A percentile compares a stretch with the other conserved stretches of the same genome.
phyloP scores from a whole-genome alignment of 2,797 vertebrate species.

The Siniperca obscura region DNA sequence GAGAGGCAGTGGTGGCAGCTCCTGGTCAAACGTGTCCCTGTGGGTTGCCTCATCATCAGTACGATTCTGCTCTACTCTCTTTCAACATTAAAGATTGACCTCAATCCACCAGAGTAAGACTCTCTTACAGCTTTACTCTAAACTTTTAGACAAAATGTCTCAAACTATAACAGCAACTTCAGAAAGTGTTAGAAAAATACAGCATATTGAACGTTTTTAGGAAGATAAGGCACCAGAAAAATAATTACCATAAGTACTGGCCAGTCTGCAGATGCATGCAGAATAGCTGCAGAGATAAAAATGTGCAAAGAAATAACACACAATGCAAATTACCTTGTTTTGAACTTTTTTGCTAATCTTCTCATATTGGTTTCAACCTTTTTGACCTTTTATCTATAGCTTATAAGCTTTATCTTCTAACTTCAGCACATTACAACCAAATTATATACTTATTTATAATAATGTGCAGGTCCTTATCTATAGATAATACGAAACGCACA shows the following conservation, averaged over 20 bases:
- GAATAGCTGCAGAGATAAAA: neutral
- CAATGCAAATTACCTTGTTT: neutral
- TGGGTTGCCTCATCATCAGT: conserved; percentile 88
- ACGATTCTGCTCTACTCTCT: conserved; percentile 90
- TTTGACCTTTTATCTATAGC: conserved; percentile 9
- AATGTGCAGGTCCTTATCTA: conserved; percentile 12
- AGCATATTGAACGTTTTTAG: neutral
- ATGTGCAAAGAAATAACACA: neutral
- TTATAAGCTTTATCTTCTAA: neutral
- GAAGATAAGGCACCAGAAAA: neutral
- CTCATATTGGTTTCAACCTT: neutral
- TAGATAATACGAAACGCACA: neutral
- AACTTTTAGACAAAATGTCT: neutral
- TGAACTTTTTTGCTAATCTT: neutral
- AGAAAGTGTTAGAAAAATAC: neutral
- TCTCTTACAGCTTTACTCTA: neutral
- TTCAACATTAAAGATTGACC: conserved; percentile 77
- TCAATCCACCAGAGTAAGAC: conserved; percentile 86
- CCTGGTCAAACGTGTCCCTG: conserved; percentile 86
- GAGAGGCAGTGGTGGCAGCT: conserved; percentile 83
- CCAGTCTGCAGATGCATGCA: neutral
- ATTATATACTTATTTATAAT: neutral
- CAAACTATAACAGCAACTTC: neutral
- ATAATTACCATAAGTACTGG: neutral
- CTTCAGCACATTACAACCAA: neutral